phyloP scores from a whole-genome alignment of 2,797 vertebrate genomes.

The Chanos chanos region DNA sequence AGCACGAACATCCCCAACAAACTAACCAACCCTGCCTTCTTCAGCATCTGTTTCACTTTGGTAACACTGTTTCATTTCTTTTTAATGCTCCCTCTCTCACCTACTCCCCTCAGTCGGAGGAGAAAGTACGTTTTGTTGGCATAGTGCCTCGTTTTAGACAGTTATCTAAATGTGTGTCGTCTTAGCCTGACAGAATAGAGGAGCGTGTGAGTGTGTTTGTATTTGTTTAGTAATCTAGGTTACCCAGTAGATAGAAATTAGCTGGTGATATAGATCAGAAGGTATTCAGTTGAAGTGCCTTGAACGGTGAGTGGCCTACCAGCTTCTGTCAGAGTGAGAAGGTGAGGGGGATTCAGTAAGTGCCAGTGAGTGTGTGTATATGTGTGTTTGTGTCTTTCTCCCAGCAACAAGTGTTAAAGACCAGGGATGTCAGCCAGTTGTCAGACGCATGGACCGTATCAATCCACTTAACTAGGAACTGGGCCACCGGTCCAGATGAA shows the following conservation, averaged over 20 bases:
- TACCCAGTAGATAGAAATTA: slow-evolving; percentile 8
- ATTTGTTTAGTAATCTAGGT: slow-evolving; percentile 4
- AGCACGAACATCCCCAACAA: too few relatives aligned
- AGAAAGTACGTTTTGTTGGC: slow-evolving; percentile 48
- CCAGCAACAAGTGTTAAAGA: background rate
- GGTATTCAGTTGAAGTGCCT: background rate
- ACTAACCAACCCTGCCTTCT: background rate
- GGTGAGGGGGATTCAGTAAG: background rate
- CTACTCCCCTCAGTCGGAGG: slow-evolving; percentile 39
- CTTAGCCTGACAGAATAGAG: slow-evolving; percentile 6
- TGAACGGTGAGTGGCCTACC: background rate
- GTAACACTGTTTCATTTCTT: slow-evolving; percentile 1
- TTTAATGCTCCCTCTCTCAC: background rate
- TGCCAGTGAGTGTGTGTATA: background rate
- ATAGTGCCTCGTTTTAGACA: slow-evolving; percentile 1
- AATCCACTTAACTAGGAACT: background rate
- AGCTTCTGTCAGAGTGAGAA: slow-evolving; percentile 16
- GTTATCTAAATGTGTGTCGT: slow-evolving; percentile 1
- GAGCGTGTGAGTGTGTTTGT: background rate
- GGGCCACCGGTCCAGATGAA: background rate
- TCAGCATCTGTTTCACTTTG: slow-evolving; percentile 4
- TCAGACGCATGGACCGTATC: slow-evolving; percentile 4
- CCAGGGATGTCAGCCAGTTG: background rate
- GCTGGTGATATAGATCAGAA: slow-evolving; percentile 4
- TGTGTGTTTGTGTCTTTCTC: slow-evolving; percentile 5